A percentile compares a stretch with the other conserved stretches of the same genome.
phyloP scores from a whole-genome alignment of 2,888 invertebrate species.

The Rhodophaea formosa region DNA sequence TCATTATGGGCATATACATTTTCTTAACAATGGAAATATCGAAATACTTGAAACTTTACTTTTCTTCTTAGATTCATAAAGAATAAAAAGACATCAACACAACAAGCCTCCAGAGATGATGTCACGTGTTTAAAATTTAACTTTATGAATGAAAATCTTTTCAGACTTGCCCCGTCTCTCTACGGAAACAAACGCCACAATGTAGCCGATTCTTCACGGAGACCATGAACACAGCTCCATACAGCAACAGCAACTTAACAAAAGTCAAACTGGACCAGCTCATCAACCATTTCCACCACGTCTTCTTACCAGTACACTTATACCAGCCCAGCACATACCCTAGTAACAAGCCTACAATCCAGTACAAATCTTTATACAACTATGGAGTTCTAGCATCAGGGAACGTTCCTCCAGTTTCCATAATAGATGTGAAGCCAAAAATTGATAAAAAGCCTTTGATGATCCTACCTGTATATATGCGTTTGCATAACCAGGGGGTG shows the following conservation, averaged over 20 bases:
- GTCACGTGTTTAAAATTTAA: too few species aligned
- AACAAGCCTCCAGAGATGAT: too few species aligned
- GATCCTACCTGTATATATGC: conserved; percentile 55
- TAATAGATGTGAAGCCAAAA: conserved; percentile 47
- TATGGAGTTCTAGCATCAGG: conserved; percentile 48
- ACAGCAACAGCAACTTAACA: conserved; percentile 31
- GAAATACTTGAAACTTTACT: too few species aligned
- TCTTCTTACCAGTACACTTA: conserved; percentile 34
- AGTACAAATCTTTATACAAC: conserved; percentile 39
- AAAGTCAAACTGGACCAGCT: conserved; percentile 37
- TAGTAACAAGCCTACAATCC: conserved; percentile 20
- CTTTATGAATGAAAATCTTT: conserved; percentile 25
- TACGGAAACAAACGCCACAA: conserved; percentile 42
- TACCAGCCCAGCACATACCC: conserved; percentile 16
- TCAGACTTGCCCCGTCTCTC: conserved; percentile 62
- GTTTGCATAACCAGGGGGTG: conserved; percentile 22
- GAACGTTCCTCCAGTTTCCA: conserved; percentile 45
- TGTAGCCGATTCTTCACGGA: conserved; percentile 51
- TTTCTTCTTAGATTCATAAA: too few species aligned
- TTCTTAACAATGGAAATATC: too few species aligned
- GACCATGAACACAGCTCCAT: conserved; percentile 40
- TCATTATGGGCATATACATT: too few species aligned
- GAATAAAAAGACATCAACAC: too few species aligned
- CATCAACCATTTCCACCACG: conserved; percentile 43
- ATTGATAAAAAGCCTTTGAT: conserved; percentile 39